Conservation (phyloP, 1,140 invertebrate genomes). For the Drosophila pallidifrons region DNA sequence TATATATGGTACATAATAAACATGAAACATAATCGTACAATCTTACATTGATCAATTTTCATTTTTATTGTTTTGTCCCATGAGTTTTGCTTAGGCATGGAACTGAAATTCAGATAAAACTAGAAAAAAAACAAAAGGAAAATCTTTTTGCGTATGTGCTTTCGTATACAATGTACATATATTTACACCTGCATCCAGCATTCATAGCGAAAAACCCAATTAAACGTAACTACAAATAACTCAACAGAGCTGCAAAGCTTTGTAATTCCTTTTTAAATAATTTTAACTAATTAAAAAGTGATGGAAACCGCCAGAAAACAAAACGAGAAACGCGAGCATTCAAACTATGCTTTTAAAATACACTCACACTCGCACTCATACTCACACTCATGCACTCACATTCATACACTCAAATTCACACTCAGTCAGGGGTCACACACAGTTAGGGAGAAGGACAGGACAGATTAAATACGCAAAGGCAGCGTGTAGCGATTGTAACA, state of each 20-base stretch:
- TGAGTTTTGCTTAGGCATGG: constrained; percentile 23
- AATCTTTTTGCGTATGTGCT: not conserved
- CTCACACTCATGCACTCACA: constrained; percentile 25
- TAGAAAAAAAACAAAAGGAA: not conserved
- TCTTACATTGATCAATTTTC: not conserved
- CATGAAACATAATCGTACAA: too few species aligned
- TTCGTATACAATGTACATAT: constrained; percentile 6
- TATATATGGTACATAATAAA: not conserved
- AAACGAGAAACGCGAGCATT: constrained; percentile 53
- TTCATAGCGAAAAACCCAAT: constrained; percentile 17
- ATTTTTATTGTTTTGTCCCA: constrained; percentile 2
- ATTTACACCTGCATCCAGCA: constrained; percentile 1
- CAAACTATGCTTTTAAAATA: constrained; percentile 71
- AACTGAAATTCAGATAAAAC: constrained; percentile 30
- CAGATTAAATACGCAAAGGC: constrained; percentile 10
- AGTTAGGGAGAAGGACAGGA: constrained; percentile 7
- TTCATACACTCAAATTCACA: constrained; percentile 21
- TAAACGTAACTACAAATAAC: constrained; percentile 26
- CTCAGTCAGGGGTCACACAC: not conserved
- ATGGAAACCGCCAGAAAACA: constrained; percentile 62
- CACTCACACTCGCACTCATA: constrained; percentile 29
- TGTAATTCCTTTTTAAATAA: constrained; percentile 66
- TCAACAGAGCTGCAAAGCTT: constrained; percentile 31
- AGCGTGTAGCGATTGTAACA: constrained; percentile 54
- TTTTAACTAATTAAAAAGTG: constrained; percentile 79